Percentiles rank a stretch among this genome's conserved stretches.
These are phyloP conservation scores for Hirtodrosophila histrioides DNA, from an alignment of 2,888 invertebrate species.

Conservation along the genomic window DNA sequence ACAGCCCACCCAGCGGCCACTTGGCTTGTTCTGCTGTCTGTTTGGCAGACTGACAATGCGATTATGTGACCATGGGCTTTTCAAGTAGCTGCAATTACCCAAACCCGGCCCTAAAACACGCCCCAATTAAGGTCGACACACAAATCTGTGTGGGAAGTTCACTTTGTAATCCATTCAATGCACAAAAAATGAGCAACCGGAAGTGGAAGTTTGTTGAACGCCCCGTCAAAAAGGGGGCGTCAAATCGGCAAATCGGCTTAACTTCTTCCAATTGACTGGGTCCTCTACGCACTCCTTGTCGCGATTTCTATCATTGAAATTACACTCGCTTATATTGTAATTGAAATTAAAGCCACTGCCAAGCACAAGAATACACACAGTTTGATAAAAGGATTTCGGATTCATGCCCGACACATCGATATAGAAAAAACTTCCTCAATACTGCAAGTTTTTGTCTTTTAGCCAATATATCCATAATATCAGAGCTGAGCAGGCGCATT, in stretches of 20 bases:
- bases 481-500: slow-evolving; percentile 14
- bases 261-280: slow-evolving; percentile 75
- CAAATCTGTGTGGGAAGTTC: slow-evolving; percentile 78
- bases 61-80: slow-evolving; percentile 65
- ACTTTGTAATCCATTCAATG: slow-evolving; percentile 45
- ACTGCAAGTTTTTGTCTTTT: slow-evolving; percentile 18
- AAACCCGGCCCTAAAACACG: slow-evolving; percentile 50
- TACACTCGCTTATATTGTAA: slow-evolving; percentile 69
- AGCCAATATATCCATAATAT: slow-evolving; percentile 10
- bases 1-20: slow-evolving; percentile 56
- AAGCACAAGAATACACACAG: background rate
- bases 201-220: slow-evolving; percentile 34
- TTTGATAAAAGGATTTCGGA: background rate
- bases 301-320: slow-evolving; percentile 51
- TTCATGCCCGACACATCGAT: background rate
- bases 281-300: slow-evolving; percentile 39
- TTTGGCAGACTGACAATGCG: slow-evolving; percentile 57
- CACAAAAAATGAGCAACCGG: slow-evolving; percentile 52
- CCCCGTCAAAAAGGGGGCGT: slow-evolving; percentile 36
- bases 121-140: slow-evolving; percentile 66
- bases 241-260: slow-evolving; percentile 66
- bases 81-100: slow-evolving; percentile 75
- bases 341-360: slow-evolving; percentile 56
- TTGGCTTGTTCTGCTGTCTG: slow-evolving; percentile 36
- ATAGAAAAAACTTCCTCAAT: slow-evolving; percentile 23